Evolutionary conservation across 2,113 vertebrate species (phyloP).

Genomic region (Ptilorrhoa leucosticta): DNA sequence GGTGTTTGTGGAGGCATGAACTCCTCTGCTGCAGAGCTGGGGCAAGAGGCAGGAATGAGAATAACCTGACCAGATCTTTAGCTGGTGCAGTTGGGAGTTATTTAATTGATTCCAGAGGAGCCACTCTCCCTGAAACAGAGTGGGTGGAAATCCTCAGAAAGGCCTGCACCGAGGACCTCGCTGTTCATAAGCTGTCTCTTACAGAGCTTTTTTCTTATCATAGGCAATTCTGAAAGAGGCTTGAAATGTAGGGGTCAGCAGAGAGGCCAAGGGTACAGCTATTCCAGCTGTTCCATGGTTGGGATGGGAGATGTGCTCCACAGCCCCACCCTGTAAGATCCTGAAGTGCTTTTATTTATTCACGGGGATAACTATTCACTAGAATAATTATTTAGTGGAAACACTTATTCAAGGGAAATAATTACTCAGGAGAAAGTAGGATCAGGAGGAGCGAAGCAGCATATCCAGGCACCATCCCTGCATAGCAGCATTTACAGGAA

Average conservation of each 20-base stretch:
- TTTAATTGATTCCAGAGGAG: slow-evolving; percentile 25
- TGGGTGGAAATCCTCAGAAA: not conserved
- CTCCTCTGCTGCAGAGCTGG: not conserved
- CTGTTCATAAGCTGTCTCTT: not conserved
- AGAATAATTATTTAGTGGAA: not conserved
- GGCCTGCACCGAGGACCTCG: rapidly evolving
- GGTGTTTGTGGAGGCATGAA: not conserved
- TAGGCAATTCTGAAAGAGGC: not conserved
- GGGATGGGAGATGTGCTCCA: not conserved
- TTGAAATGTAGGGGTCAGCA: not conserved
- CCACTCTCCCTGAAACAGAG: not conserved
- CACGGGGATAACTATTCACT: not conserved
- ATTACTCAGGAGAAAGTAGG: not conserved
- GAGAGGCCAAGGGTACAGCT: not conserved
- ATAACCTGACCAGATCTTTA: not conserved
- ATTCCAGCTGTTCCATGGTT: not conserved
- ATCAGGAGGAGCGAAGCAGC: not conserved
- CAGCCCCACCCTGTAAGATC: not conserved
- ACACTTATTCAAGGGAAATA: not conserved
- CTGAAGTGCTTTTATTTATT: not conserved
- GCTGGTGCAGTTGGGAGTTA: not conserved
- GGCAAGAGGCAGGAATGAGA: not conserved
- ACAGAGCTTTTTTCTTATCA: not conserved
- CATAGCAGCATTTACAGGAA: not conserved
- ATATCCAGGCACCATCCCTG: rapidly evolving